phyloP scores from a whole-genome alignment of 2,888 invertebrate species.

The Thera britannica region DNA sequence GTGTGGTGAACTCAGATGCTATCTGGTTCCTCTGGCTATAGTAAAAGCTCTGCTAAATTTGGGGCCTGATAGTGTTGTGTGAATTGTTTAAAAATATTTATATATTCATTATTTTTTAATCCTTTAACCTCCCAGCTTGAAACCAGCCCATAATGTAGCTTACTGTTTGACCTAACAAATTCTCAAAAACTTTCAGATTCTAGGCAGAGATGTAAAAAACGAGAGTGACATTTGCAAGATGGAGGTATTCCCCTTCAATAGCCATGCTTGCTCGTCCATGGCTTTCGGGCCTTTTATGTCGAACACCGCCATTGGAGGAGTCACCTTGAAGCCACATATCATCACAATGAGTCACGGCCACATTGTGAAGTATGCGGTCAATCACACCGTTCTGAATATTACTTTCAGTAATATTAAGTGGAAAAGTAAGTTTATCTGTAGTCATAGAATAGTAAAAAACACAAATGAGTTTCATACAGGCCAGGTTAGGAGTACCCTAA shows the following conservation, averaged over 20 bases:
- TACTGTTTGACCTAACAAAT: too few relatives aligned
- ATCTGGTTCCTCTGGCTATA: too few relatives aligned
- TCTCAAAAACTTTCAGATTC: constrained; percentile 51
- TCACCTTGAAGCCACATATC: constrained; percentile 70
- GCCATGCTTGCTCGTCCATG: constrained; percentile 67
- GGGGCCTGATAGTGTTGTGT: too few relatives aligned
- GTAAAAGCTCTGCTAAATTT: too few relatives aligned
- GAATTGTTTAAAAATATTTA: too few relatives aligned
- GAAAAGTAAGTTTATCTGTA: constrained; percentile 68
- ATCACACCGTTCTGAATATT: constrained; percentile 74
- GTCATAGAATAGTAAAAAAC: not conserved
- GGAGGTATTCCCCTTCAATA: constrained; percentile 65
- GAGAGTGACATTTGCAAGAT: constrained; percentile 67
- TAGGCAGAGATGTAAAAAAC: constrained; percentile 51
- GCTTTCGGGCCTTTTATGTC: constrained; percentile 68
- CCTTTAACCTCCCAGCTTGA: too few relatives aligned
- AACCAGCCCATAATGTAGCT: too few relatives aligned
- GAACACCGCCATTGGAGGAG: constrained; percentile 70
- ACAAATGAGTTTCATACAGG: too few relatives aligned
- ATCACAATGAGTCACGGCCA: constrained; percentile 43
- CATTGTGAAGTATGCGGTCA: constrained; percentile 43
- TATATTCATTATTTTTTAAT: too few relatives aligned
- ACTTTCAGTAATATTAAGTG: constrained; percentile 79
- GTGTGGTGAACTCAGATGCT: too few relatives aligned
- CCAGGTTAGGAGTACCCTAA: not conserved